Base-by-base conservation (phyloP, 2,888 invertebrate genomes). In the Pomacea canaliculata region DNA sequence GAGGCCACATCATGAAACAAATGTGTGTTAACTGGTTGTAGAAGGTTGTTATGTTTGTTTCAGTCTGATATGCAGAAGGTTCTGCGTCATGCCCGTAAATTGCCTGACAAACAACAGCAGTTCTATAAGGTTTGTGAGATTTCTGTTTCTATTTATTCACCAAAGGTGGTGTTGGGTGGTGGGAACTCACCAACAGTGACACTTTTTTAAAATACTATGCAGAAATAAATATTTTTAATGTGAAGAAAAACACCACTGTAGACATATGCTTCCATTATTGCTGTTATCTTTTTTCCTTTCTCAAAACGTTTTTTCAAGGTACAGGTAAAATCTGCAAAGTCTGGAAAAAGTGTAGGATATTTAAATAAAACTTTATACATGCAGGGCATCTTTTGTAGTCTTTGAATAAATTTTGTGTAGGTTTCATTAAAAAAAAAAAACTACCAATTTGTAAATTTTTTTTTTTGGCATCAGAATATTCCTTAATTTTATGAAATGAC, bases 41-140 rank as follows among this genome's bases (percentile, higher is more conserved):
- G 37, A 37, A 56, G 16, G 16, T 56, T 56, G 16, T 13, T 56
- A 7, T 56, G 51, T 16, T 56, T 67, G 37, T 72, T 78, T 70
- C 81, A 97, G 90, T 96, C 97, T 0, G 98, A 98, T 90, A 95
- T 98, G 80, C 98, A 98, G 91, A 98, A 98, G 90, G 96, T 98
- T 75, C 92, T 98, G 71, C 93, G 98, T 13, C 97, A 97, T 91
- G 97, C 97, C 0, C 94, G 97, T 85, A 98, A 98, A 90, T 93
- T 98, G 83, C 98, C 98, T 0, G 98, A 98, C 85, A 98, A 98
- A 91, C 97, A 96, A 9, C 95, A 95, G 85, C 96, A 97, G 89
- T 96, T 98, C 87, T 98, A 97, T 89, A 98, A 98, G 93, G 96
- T 95, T 83, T 71, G 62, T 75, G 48, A 12, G 4, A 51, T 8